Conservation (phyloP, 2,888 invertebrate genomes). For the Rapana venosa region DNA sequence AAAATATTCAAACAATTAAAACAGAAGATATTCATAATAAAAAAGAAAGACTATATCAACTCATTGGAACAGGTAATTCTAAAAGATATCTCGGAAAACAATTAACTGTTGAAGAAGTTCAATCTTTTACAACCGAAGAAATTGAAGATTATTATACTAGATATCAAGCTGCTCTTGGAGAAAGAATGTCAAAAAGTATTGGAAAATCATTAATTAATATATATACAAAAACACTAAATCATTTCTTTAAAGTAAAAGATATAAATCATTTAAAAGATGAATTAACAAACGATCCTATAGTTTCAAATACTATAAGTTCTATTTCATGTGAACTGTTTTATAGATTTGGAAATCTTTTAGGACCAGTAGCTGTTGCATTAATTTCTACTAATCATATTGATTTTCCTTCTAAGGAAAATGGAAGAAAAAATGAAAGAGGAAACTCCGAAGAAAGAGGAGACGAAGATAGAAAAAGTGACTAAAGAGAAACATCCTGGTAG, state of each 20-base stretch:
- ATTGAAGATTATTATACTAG: conserved; percentile 18
- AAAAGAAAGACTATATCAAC: conserved; percentile 18
- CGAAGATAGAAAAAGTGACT: background rate
- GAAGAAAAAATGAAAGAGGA: background rate
- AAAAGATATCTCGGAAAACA: conserved; percentile 3
- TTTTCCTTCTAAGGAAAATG: background rate
- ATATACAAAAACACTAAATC: conserved; percentile 7
- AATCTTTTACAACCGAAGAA: background rate
- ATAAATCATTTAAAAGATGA: conserved; percentile 4
- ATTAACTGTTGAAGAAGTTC: conserved; percentile 18
- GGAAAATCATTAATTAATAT: background rate
- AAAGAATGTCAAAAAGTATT: conserved; percentile 6
- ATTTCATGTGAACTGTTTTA: conserved; percentile 6
- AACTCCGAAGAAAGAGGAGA: background rate
- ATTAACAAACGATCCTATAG: background rate
- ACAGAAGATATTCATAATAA: conserved; percentile 18
- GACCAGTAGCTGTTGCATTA: conserved; percentile 3
- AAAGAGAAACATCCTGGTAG: conserved; percentile 4
- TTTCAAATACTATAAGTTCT: background rate
- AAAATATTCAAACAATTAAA: conserved; percentile 12
- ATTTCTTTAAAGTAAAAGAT: conserved; percentile 9
- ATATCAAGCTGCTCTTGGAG: background rate
- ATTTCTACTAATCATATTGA: conserved; percentile 7
- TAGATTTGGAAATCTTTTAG: conserved; percentile 13
- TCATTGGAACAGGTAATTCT: background rate